phyloP scores from a whole-genome alignment of 2,797 vertebrate species.

The Chiroxiphia lanceolata region DNA sequence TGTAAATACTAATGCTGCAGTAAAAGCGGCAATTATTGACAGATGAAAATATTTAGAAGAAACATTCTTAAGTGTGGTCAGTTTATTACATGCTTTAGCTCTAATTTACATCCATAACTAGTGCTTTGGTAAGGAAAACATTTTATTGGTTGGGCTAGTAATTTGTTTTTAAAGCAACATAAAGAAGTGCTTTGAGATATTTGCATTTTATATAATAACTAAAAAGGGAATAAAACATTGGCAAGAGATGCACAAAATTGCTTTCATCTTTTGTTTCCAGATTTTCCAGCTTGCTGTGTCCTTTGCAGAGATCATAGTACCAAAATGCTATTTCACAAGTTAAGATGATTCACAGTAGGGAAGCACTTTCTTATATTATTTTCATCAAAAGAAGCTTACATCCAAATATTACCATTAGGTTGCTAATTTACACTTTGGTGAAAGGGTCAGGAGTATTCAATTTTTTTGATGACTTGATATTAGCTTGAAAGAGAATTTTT shows the following conservation, averaged over 20 bases:
- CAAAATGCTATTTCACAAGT: constrained; percentile 71
- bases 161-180: not conserved
- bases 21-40: not conserved
- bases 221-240: constrained; percentile 51
- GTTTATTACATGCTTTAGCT: not conserved
- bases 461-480: constrained; percentile 72
- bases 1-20: not conserved
- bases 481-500: constrained; percentile 75
- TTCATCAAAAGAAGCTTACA: constrained; percentile 72
- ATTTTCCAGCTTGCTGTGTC: constrained; percentile 41
- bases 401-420: constrained; percentile 71
- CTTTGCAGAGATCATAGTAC: constrained; percentile 61
- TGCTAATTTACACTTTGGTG: constrained; percentile 74
- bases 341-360: constrained; percentile 74
- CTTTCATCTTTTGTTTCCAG: constrained; percentile 55
- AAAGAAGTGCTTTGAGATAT: not conserved
- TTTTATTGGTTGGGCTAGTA: not conserved
- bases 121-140: not conserved
- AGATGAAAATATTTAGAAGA: not conserved
- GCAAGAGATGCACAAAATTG: not conserved
- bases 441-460: constrained; percentile 71
- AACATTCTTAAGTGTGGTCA: not conserved
- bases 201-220: constrained; percentile 7
- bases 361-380: constrained; percentile 65
- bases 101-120: not conserved